Evolutionary conservation across 2,113 vertebrate genomes (phyloP).

Genomic region (Casuarius casuarius): DNA sequence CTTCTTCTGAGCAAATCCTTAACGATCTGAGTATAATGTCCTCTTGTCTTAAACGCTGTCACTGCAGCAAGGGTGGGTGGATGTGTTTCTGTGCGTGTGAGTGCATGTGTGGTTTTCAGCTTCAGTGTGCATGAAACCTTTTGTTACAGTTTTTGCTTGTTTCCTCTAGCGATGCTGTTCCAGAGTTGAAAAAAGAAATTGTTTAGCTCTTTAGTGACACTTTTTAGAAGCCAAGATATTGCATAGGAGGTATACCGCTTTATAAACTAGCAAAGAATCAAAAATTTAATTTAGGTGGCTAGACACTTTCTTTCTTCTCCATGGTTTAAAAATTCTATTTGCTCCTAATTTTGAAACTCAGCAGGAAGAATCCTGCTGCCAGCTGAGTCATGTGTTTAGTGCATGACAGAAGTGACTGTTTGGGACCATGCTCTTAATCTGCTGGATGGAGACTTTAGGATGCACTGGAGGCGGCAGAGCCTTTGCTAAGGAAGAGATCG

Average conservation of each 20-base stretch:
- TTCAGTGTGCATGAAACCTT: not conserved
- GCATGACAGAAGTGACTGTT: conserved; percentile 48
- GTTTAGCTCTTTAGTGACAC: not conserved
- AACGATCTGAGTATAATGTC: not conserved
- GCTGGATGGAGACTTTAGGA: not conserved
- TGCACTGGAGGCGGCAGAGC: not conserved
- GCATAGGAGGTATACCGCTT: not conserved
- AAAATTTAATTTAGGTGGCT: not conserved
- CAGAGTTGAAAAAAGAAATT: not conserved
- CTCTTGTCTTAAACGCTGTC: not conserved
- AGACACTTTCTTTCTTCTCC: not conserved
- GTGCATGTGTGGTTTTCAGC: conserved; percentile 29
- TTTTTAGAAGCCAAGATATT: not conserved
- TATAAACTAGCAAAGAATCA: not conserved
- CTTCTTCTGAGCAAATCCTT: not conserved
- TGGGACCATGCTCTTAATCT: conserved; percentile 53
- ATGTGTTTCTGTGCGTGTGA: not conserved
- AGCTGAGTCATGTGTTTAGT: conserved; percentile 29
- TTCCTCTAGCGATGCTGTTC: not conserved
- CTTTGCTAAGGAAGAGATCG: not conserved
- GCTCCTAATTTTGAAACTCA: conserved; percentile 40
- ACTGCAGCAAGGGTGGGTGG: not conserved
- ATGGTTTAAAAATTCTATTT: conserved; percentile 32
- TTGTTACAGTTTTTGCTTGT: not conserved
- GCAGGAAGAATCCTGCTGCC: conserved; percentile 35